These are phyloP conservation scores for Synanthedon vespiformis DNA, from an alignment of 2,888 invertebrate genomes.

Conservation along the genomic window DNA sequence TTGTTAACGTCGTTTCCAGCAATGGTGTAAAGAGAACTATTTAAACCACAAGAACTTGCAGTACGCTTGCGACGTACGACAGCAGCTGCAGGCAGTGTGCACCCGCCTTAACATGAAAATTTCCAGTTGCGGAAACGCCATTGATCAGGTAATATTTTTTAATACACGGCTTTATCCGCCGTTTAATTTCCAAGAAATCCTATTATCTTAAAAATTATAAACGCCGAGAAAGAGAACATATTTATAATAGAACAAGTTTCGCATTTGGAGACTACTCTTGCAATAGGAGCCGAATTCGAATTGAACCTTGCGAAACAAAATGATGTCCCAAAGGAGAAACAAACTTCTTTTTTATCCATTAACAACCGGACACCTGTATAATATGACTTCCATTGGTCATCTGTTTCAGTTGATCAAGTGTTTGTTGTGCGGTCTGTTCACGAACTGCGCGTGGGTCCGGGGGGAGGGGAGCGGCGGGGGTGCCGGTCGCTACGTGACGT, in stretches of 20 bases:
- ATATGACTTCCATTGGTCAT: too few species aligned
- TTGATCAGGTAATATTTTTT: conserved; percentile 62
- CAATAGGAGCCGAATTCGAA: too few species aligned
- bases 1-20: conserved; percentile 40
- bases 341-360: too few species aligned
- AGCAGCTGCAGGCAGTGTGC: conserved; percentile 82
- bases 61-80: conserved; percentile 83
- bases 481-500: conserved; percentile 63
- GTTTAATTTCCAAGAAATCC: too few species aligned
- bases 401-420: conserved; percentile 74
- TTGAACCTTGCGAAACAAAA: too few species aligned
- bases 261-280: too few species aligned
- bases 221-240: too few species aligned
- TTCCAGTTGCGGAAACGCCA: conserved; percentile 74
- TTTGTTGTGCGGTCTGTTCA: conserved; percentile 83
- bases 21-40: conserved; percentile 92
- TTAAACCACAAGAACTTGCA: conserved; percentile 85
- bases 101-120: conserved; percentile 70
- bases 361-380: too few species aligned
- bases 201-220: too few species aligned
- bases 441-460: conserved; percentile 85
- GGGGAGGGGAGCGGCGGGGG: conserved; percentile 75
- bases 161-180: background rate
- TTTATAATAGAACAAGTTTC: too few species aligned
- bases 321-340: too few species aligned